Base-by-base conservation (phyloP, 2,113 vertebrate species). In the Percina caprodes region DNA sequence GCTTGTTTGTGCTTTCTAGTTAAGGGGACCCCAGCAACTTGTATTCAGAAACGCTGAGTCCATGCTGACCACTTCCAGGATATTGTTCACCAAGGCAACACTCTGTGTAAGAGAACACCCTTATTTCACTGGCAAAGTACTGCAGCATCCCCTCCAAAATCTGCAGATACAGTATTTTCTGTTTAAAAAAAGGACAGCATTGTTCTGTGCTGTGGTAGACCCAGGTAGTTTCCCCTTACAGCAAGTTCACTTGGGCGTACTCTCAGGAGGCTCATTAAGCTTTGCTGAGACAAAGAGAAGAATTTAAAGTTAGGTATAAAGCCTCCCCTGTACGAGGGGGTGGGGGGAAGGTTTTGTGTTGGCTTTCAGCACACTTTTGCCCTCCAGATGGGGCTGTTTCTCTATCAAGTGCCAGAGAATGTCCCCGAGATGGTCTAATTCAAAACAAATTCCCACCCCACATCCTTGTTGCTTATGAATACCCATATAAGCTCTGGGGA, bases 301-400 rank as follows among this genome's bases (percentile, higher is more conserved):
- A 92, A 89, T 86, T 88, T 75, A 77, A 90, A 89, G 69, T 83
- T 80, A 10, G 46, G 67, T 65, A 80, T 67, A 79, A 48, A 79
- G 49, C 67, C 48, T 61, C 35, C 15, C 8, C 66, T 35, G 18
- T 66, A 10, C 13, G 42, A 54, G 39, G 55, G 56, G 55, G 30
- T 4, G 30, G 56, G 55, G 46, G 14, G 21, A 55, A 13, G 54
- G 21, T 11, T 42, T 80, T 56, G 14, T 15, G 21, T 62, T n/a
- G 12, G 3, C 16, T 30, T 51, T 19, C 33, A 73, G 55, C 16
- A 16, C 46, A 24, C 35, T 59, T 12, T 11, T 19, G 49, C 69
- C 90, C 92, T 92, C 68, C 83, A 93, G 92, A 85, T 90, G 91
- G 90, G 62, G 93, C 88, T 94, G 79, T 92, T 91, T 94, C 83